Evolutionary conservation across 2,888 invertebrate genomes (phyloP).

Genomic region (Caenorhabditis sp.): DNA sequence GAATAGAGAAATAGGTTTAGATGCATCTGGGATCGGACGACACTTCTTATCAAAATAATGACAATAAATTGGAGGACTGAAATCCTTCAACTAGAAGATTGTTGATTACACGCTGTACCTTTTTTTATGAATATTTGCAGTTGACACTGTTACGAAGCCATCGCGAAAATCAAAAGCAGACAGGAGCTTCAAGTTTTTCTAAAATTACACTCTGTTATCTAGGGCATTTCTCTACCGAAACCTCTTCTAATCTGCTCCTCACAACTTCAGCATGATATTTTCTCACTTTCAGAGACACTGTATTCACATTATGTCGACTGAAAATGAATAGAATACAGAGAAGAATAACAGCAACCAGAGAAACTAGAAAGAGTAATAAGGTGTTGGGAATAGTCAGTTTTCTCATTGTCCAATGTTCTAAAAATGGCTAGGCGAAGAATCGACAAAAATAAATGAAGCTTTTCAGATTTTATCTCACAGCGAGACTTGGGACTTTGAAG

Average conservation of each 20-base stretch:
- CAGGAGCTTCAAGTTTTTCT: slow-evolving; percentile 22
- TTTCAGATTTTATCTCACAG: slow-evolving; percentile 61
- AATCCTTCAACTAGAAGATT: not conserved
- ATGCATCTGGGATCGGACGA: slow-evolving; percentile 19
- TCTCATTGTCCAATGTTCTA: slow-evolving; percentile 21
- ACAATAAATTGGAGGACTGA: slow-evolving; percentile 20
- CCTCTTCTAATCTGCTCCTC: slow-evolving; percentile 1
- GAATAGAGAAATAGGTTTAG: slow-evolving; percentile 19
- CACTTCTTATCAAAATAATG: slow-evolving; percentile 35
- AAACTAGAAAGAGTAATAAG: not conserved
- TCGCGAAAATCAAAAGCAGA: slow-evolving; percentile 26
- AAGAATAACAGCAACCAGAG: not conserved
- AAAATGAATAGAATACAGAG: not conserved
- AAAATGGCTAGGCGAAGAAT: not conserved
- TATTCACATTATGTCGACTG: not conserved
- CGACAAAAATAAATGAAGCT: slow-evolving; percentile 24
- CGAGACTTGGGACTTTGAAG: slow-evolving; percentile 36
- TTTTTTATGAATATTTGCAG: not conserved
- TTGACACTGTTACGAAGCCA: slow-evolving; percentile 1
- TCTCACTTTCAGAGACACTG: slow-evolving; percentile 4
- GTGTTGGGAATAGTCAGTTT: not conserved
- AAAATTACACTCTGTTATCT: not conserved
- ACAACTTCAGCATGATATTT: slow-evolving; percentile 2
- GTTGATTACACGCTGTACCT: not conserved
- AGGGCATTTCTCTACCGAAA: not conserved